A percentile compares a stretch with the other conserved stretches of the same genome.
These are phyloP conservation scores for Sipha maydis DNA, from an alignment of 2,888 invertebrate genomes.

Conservation along the genomic window DNA sequence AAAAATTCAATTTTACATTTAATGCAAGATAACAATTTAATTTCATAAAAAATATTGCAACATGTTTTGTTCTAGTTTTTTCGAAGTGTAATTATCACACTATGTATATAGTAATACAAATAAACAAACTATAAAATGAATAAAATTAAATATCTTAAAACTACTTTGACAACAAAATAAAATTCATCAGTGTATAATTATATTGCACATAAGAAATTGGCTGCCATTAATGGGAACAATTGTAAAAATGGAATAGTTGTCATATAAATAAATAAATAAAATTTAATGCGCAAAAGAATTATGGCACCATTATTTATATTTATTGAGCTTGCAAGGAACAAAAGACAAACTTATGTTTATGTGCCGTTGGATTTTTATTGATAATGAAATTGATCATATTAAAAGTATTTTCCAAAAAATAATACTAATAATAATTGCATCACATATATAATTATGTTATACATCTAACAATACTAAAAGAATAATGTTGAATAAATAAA, in stretches of 20 bases:
- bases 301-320: constrained; percentile 57
- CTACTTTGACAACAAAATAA: constrained; percentile 51
- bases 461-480: constrained; percentile 5
- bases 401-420: constrained; percentile 3
- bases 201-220: constrained; percentile 58
- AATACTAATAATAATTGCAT: constrained; percentile 3
- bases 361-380: constrained; percentile 14
- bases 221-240: constrained; percentile 40
- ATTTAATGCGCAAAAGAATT: constrained; percentile 40
- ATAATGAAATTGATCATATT: constrained; percentile 10
- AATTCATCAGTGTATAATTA: constrained; percentile 53
- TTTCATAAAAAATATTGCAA: constrained; percentile 50
- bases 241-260: constrained; percentile 44
- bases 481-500: constrained; percentile 24
- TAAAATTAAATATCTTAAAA: constrained; percentile 55
- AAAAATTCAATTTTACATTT: constrained; percentile 15
- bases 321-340: constrained; percentile 57
- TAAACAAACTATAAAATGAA: constrained; percentile 30
- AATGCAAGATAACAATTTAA: constrained; percentile 23
- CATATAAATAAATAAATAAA: constrained; percentile 28
- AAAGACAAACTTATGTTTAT: constrained; percentile 34
- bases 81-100: constrained; percentile 4
- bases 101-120: constrained; percentile 10
- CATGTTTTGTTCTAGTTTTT: constrained; percentile 23
- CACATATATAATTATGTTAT: background rate